Percentiles rank a stretch among this genome's conserved stretches.
Evolutionary conservation across 2,797 vertebrate genomes (phyloP).

Genomic region (Hozukius guyotensis): DNA sequence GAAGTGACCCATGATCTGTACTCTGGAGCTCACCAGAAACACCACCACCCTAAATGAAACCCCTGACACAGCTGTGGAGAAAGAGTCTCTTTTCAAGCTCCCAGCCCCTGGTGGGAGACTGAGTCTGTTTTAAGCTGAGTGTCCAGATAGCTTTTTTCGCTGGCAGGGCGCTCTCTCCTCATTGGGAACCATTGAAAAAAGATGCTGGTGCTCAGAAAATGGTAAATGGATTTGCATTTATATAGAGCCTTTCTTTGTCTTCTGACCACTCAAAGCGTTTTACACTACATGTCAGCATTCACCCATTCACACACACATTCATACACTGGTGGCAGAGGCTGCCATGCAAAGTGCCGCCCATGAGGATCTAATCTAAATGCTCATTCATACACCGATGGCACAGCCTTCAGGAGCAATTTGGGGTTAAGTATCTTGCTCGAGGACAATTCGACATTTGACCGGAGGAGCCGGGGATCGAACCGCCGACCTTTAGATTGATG

Average conservation of each 20-base stretch:
- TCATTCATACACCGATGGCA: not conserved
- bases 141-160: not conserved
- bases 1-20: not conserved
- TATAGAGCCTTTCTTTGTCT: no score
- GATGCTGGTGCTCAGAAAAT: not conserved
- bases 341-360: no score
- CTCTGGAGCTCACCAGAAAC: conserved; percentile 5
- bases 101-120: not conserved
- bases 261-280: no score
- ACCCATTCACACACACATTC: no score
- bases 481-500: not conserved
- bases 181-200: not conserved
- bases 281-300: no score
- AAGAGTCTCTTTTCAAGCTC: not conserved
- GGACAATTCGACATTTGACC: not conserved
- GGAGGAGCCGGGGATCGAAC: not conserved
- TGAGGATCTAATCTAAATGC: not conserved
- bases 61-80: not conserved
- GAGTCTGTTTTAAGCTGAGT: not conserved
- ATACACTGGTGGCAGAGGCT: no score
- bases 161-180: not conserved
- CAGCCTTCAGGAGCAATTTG: not conserved
- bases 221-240: no score
- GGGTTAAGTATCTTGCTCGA: not conserved
- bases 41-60: not conserved